Conservation (phyloP, 1,140 invertebrate species). For the Centruroides sculpturatus region DNA sequence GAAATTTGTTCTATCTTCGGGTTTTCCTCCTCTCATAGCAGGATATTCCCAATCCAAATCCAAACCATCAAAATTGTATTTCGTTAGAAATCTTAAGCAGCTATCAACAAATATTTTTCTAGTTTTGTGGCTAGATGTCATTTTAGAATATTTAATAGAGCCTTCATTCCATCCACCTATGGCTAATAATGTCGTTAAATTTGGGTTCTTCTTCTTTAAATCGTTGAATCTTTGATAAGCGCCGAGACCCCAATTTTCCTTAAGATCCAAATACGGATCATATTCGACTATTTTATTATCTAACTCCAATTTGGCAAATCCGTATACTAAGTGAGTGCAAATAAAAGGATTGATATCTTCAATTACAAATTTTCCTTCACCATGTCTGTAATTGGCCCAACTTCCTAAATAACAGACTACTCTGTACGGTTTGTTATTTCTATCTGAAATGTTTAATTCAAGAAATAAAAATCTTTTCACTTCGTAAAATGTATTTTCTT, state of each 20-base stretch:
- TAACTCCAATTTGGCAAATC: slow-evolving; percentile 55
- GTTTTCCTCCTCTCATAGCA: slow-evolving; percentile 30
- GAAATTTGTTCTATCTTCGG: slow-evolving; percentile 35
- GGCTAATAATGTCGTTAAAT: slow-evolving; percentile 57
- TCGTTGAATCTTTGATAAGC: slow-evolving; percentile 52
- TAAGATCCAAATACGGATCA: slow-evolving; percentile 54
- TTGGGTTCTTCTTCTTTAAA: slow-evolving; percentile 49
- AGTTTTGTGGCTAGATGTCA: slow-evolving; percentile 43
- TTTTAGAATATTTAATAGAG: slow-evolving; percentile 44
- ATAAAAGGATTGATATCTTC: slow-evolving; percentile 58
- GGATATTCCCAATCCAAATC: slow-evolving; percentile 46
- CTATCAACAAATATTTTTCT: slow-evolving; percentile 56
- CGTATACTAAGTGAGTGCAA: slow-evolving; percentile 77
- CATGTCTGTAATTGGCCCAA: slow-evolving; percentile 52
- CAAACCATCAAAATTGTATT: slow-evolving; percentile 44
- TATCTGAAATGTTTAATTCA: background rate
- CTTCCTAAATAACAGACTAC: slow-evolving; percentile 50
- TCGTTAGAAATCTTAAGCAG: slow-evolving; percentile 43
- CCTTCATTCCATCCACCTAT: slow-evolving; percentile 71
- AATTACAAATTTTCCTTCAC: slow-evolving; percentile 46
- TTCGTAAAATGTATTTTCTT: too few relatives aligned
- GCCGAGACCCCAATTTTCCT: slow-evolving; percentile 37
- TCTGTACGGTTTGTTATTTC: slow-evolving; percentile 7
- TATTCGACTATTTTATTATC: slow-evolving; percentile 47
- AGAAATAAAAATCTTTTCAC: too few relatives aligned